Evolutionary conservation across 2,797 vertebrate species (phyloP), one percentile per base, ranked within the genome.

Genomic region (Brachymystax lenok): DNA sequence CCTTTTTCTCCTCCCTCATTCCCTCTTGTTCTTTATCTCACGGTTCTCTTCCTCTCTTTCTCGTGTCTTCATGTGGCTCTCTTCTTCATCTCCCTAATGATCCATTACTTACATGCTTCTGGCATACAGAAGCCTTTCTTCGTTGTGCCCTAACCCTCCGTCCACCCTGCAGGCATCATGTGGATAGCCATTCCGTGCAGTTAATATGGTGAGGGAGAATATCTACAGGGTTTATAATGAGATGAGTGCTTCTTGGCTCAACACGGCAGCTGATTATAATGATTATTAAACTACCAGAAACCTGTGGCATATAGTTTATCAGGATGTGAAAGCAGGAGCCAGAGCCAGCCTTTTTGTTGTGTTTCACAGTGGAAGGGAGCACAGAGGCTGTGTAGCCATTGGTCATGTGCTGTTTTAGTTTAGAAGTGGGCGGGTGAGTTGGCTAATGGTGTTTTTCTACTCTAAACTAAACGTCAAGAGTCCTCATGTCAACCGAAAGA

Each of bases 241-340:
- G 35, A 70, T 70, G 14, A 70, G 35, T 21, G 69, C 35, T 10
- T n/a, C 21, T 21, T 46, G 68, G 40, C 68, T 69, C 35, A 21
- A 24, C 19, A 70, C 51, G 19, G 3, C 69, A 27, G 19, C 69
- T 70, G 46, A 71, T 71, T 71, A 71, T 21, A 54, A 51, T 28
- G 21, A 51, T 28, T 54, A 27, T 54, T 54, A 71, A 52, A 52
- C 46, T 54, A 50, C 16, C 70, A 71, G 50, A 54, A 69, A 30
- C 70, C 50, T 30, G 6, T 54, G 70, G 54, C 21, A 71, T 13
- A 3, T 28, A 71, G 46, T 71, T 52, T 28, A 46, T 70, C 69
- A 70, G 59, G 24, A 13, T 8, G 8, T 63, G 5, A 21, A 24
- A n/a, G 30, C 19, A 17, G 17, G 30, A 33, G 7, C 40, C 59